Conservation (phyloP, 1,140 invertebrate species). For the Drosophila nasuta region DNA sequence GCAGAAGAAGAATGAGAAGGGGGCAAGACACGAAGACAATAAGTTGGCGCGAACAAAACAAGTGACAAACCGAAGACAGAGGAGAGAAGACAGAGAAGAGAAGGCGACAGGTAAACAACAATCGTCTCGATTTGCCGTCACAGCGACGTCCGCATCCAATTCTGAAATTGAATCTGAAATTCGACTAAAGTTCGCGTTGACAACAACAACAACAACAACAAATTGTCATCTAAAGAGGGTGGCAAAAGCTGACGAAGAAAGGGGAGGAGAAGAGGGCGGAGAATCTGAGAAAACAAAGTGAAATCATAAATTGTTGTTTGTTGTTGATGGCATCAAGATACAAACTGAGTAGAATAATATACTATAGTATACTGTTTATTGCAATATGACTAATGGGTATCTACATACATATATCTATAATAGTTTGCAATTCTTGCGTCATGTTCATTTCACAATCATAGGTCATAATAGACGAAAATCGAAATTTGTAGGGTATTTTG, state of each 20-base stretch:
- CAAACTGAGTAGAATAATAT: too few species aligned
- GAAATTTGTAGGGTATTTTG: too few species aligned
- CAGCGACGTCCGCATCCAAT: background rate
- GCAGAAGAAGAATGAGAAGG: background rate
- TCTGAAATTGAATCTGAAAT: conserved; percentile 21
- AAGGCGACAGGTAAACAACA: conserved; percentile 6
- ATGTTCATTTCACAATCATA: too few species aligned
- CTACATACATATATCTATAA: too few species aligned
- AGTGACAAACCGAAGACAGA: conserved; percentile 1
- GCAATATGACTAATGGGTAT: too few species aligned
- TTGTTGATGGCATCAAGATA: background rate
- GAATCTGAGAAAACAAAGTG: background rate
- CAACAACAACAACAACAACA: conserved; percentile 3
- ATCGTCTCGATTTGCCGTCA: conserved; percentile 5
- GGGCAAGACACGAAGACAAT: background rate
- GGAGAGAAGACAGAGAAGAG: background rate
- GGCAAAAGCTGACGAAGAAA: background rate
- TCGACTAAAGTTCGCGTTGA: conserved; percentile 9
- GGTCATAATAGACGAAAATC: too few species aligned
- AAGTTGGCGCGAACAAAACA: background rate
- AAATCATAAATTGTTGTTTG: conserved; percentile 11
- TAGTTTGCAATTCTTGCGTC: too few species aligned
- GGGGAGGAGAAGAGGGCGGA: too few species aligned
- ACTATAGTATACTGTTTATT: too few species aligned
- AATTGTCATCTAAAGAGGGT: conserved; percentile 1